A percentile compares a stretch with the other conserved stretches of the same genome.
These are phyloP conservation scores for Magallana gigas DNA, from an alignment of 1,140 invertebrate genomes.

Conservation along the genomic window DNA sequence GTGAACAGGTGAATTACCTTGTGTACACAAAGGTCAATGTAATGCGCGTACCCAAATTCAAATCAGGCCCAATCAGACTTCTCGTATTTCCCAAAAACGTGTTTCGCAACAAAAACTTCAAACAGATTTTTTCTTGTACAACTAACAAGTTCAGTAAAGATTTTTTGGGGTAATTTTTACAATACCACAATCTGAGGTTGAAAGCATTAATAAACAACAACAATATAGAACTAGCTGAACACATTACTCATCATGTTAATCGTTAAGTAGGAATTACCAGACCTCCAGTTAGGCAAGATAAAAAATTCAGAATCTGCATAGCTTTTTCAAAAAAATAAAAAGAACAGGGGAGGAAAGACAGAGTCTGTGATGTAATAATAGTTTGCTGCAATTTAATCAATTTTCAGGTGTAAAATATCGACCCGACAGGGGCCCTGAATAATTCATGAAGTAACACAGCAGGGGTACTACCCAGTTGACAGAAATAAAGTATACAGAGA, in stretches of 20 bases:
- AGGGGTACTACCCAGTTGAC: background rate
- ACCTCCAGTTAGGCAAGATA: background rate
- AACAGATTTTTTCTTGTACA: background rate
- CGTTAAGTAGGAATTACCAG: background rate
- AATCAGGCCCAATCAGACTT: background rate
- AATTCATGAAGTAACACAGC: constrained; percentile 10
- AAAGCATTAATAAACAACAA: constrained; percentile 20
- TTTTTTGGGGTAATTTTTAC: background rate
- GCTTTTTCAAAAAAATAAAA: background rate
- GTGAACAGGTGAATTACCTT: constrained; percentile 25
- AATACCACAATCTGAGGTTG: background rate
- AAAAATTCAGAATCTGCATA: background rate
- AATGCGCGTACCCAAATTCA: background rate
- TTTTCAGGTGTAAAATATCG: constrained; percentile 26
- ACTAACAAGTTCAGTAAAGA: background rate
- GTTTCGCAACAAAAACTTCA: background rate
- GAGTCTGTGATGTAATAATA: constrained; percentile 6
- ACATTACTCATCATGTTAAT: constrained; percentile 12
- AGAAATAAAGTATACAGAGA: background rate
- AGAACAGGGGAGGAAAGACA: background rate
- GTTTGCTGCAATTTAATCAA: constrained; percentile 14
- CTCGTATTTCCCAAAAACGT: background rate
- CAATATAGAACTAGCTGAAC: background rate
- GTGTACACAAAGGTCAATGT: background rate
- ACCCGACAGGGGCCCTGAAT: background rate